These are phyloP conservation scores for Sarcophaga variegata DNA, from an alignment of 2,888 invertebrate species.

Conservation along the genomic window DNA sequence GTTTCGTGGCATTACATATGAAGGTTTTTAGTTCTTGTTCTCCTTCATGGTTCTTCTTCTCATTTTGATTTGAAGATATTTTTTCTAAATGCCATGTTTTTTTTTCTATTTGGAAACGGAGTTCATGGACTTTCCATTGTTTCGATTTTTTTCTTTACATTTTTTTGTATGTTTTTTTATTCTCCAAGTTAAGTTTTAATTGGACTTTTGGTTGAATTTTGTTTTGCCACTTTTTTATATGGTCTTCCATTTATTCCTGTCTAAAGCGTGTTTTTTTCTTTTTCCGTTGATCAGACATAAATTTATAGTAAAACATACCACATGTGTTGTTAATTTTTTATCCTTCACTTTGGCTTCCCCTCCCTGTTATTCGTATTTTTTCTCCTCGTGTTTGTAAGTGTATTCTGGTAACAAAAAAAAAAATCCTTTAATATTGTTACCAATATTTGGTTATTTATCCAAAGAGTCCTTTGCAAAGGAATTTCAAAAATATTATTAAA, in stretches of 20 bases:
- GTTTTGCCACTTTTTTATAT: background rate
- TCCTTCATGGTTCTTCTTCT: background rate
- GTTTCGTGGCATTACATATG: conserved; percentile 18
- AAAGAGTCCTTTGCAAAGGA: conserved; percentile 59
- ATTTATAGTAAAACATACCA: conserved; percentile 59
- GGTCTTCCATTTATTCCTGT: conserved; percentile 19
- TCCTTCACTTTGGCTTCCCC: background rate
- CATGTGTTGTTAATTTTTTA: conserved; percentile 65
- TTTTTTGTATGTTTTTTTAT: conserved; percentile 43
- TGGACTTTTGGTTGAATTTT: conserved; percentile 64
- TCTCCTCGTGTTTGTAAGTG: background rate
- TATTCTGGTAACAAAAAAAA: conserved; percentile 61
- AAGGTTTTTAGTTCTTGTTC: conserved; percentile 40
- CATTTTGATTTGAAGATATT: background rate
- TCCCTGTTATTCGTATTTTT: conserved; percentile 3
- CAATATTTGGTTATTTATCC: conserved; percentile 65
- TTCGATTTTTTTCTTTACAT: conserved; percentile 19
- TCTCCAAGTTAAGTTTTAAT: conserved; percentile 68
- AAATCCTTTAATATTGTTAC: conserved; percentile 29
- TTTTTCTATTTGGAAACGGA: conserved; percentile 1
- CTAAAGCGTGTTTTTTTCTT: conserved; percentile 10
- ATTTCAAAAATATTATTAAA: conserved; percentile 68
- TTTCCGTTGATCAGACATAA: conserved; percentile 5
- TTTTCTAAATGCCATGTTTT: conserved; percentile 51
- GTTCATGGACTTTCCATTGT: conserved; percentile 43